Evolutionary conservation across 2,113 vertebrate species (phyloP).

Genomic region (Xiphophorus couchianus): DNA sequence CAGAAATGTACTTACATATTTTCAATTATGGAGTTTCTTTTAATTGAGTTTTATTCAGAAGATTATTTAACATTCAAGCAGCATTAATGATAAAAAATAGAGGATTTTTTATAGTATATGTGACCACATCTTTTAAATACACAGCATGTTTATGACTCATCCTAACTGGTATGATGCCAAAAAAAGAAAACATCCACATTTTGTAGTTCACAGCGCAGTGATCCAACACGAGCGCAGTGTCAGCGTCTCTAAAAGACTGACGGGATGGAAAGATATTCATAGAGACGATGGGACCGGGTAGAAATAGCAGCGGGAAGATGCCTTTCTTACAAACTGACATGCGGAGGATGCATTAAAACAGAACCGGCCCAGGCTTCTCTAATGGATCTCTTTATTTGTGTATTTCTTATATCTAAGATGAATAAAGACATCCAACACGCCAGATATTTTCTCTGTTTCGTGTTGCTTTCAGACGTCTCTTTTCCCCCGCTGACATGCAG

Average conservation of each 20-base stretch:
- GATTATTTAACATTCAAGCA: background rate
- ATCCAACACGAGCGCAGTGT: background rate
- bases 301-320: slow-evolving; percentile 10
- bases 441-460: background rate
- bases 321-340: slow-evolving; percentile 1
- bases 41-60: background rate
- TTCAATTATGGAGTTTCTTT: background rate
- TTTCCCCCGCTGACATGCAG: background rate
- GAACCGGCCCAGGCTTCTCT: background rate
- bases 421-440: accelerated
- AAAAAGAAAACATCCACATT: background rate
- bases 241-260: background rate
- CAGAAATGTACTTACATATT: background rate
- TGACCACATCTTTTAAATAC: background rate
- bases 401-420: background rate
- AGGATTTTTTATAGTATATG: background rate
- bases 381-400: background rate
- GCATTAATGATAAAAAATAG: background rate
- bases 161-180: background rate
- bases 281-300: slow-evolving; percentile 1
- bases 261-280: background rate
- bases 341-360: background rate
- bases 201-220: slow-evolving; percentile 2
- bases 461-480: background rate
- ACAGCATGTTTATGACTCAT: background rate